Conservation (phyloP, 1,140 invertebrate genomes). For the Trichonephila clavata region DNA sequence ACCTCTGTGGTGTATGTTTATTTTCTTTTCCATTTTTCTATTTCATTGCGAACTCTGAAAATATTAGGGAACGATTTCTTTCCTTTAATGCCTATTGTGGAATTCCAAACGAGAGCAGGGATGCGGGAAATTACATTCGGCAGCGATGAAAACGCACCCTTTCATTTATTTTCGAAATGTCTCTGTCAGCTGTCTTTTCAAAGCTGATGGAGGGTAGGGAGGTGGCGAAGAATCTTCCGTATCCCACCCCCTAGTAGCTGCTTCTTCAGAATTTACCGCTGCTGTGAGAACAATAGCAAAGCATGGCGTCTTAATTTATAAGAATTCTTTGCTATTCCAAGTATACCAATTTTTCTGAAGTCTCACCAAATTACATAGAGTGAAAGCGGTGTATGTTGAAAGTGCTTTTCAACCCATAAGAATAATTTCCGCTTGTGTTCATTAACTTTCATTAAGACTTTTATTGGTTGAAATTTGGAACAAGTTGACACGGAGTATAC, state of each 20-base stretch:
- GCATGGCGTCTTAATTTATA: slow-evolving; percentile 35
- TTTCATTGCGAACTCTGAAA: background rate
- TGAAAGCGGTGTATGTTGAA: background rate
- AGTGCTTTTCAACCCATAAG: background rate
- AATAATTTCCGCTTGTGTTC: background rate
- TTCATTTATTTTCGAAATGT: slow-evolving; percentile 71
- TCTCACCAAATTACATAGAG: background rate
- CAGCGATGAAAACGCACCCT: slow-evolving; percentile 38
- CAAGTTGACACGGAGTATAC: no score
- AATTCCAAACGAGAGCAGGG: slow-evolving; percentile 19
- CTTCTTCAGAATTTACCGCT: slow-evolving; percentile 46
- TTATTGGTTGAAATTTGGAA: no score
- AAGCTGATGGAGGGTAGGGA: background rate
- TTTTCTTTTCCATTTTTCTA: background rate
- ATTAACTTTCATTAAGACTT: background rate
- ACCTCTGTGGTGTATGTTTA: background rate
- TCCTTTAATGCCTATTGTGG: slow-evolving; percentile 44
- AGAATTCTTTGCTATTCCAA: slow-evolving; percentile 16
- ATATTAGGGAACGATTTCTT: slow-evolving; percentile 31
- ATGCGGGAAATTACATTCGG: slow-evolving; percentile 62
- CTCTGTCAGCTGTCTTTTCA: slow-evolving; percentile 67
- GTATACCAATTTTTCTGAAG: slow-evolving; percentile 24
- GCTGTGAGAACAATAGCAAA: slow-evolving; percentile 37
- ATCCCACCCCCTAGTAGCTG: background rate
- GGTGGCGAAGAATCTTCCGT: background rate